Conservation (phyloP, 2,797 vertebrate species). For the Oceanodroma leucorhoa region DNA sequence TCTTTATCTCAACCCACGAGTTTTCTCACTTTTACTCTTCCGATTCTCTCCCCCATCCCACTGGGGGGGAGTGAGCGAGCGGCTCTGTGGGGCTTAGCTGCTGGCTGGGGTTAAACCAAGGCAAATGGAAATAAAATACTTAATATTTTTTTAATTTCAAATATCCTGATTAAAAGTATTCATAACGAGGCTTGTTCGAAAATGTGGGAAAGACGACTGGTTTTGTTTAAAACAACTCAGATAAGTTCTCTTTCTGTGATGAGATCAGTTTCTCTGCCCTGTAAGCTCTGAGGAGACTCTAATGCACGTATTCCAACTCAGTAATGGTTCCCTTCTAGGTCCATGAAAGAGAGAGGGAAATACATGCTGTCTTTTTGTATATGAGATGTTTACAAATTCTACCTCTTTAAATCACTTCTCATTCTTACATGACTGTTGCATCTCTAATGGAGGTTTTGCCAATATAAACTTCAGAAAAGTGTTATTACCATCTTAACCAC, state of each 20-base stretch:
- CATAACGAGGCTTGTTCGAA: neutral
- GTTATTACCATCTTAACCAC: neutral
- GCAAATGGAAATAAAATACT: neutral
- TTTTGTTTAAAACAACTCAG: neutral
- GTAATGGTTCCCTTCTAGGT: neutral
- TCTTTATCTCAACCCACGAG: neutral
- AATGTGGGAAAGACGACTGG: neutral
- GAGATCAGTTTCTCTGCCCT: neutral
- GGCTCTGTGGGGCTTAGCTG: neutral
- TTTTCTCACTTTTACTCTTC: neutral
- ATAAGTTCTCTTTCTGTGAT: neutral
- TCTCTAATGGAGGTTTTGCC: neutral
- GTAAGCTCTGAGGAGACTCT: neutral
- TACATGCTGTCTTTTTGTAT: neutral
- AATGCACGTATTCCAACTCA: neutral
- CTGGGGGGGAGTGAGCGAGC: fast-evolving
- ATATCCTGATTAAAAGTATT: neutral
- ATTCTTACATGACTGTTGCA: neutral
- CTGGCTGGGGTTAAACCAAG: neutral
- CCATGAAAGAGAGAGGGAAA: neutral
- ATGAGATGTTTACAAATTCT: neutral
- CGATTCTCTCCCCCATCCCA: neutral
- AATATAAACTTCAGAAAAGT: neutral
- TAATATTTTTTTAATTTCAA: neutral
- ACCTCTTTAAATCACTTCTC: neutral